Base-by-base conservation (phyloP, 1,140 invertebrate genomes). In the Vanessa tameamea region DNA sequence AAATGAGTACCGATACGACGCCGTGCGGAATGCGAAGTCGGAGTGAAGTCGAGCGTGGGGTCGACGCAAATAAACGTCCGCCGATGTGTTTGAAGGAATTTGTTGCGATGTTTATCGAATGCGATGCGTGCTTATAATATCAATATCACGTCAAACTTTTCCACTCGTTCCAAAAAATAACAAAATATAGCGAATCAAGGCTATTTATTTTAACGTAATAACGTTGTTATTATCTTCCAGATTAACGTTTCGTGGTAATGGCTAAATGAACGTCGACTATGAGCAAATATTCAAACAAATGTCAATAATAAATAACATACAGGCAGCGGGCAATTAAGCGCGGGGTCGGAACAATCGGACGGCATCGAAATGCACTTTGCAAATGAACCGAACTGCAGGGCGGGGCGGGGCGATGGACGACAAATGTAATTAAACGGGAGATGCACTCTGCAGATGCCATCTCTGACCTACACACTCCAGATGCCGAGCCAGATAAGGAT, bases 341-440 rank as follows among this genome's bases (percentile, higher is more conserved):
- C 81, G 77, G 86, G 86, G 85, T 87, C 83, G 87, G 82, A 84
- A 91, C 87, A 91, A 90, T 87, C 81, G 85, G 80, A 79, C 81
- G 70, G 87, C 90, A 93, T 92, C 88, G 87, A 93, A 93, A 91
- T 93, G 91, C 90, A 93, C 90, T 93, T 91, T 88, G 88, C 88
- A 92, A 93, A 93, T 91, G 89, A 92, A 90, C 87, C 85, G 84
- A 88, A 86, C 78, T 78, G 83, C 70, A 73, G 77, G 57, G 71
- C 73, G 75, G 78, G 69, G 14, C 43, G 72, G 55, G 51, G 59
- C 23, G 79, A 76, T 78, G 81, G 78, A 76, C 79, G 75, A 78
- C 80, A 86, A 92, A 91, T 91, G 87, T 90, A 87, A 92, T 91
- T 91, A 92, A 92, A 87, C 80, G 82, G 69, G 82, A 85, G 84